Conservation (phyloP, 2,888 invertebrate genomes). For the Rotaria sp. region DNA sequence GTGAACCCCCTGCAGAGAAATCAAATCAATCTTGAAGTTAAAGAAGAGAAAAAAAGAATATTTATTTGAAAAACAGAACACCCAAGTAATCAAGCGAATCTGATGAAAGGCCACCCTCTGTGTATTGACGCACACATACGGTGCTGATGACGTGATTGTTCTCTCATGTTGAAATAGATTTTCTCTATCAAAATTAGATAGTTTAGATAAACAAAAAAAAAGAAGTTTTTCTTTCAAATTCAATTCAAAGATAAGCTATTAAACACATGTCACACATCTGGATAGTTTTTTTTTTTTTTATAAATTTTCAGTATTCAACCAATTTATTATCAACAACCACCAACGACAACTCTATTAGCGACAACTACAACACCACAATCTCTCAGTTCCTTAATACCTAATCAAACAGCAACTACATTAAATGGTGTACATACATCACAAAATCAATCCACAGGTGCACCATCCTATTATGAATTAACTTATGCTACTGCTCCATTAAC, state of each 20-base stretch:
- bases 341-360: background rate
- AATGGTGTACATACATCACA: background rate
- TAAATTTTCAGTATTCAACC: conserved; percentile 26
- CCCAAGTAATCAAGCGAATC: background rate
- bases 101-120: conserved; percentile 13
- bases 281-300: background rate
- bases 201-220: background rate
- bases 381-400: background rate
- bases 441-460: background rate
- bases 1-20: conserved; percentile 21
- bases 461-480: conserved; percentile 16
- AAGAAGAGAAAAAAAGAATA: conserved; percentile 6
- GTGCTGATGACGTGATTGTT: background rate
- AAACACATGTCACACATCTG: background rate
- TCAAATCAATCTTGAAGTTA: conserved; percentile 17
- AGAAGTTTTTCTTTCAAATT: background rate
- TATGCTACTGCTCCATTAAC: conserved; percentile 23
- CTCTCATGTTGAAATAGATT: background rate
- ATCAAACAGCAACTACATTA: conserved; percentile 17
- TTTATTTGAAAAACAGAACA: conserved; percentile 24
- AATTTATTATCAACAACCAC: conserved; percentile 17
- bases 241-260: background rate
- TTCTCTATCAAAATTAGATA: background rate
- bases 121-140: conserved; percentile 13
- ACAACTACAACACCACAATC: background rate